A percentile compares a stretch with the other conserved stretches of the same genome.
Conservation (phyloP, 2,888 invertebrate genomes). For the Tribolium freemani region DNA sequence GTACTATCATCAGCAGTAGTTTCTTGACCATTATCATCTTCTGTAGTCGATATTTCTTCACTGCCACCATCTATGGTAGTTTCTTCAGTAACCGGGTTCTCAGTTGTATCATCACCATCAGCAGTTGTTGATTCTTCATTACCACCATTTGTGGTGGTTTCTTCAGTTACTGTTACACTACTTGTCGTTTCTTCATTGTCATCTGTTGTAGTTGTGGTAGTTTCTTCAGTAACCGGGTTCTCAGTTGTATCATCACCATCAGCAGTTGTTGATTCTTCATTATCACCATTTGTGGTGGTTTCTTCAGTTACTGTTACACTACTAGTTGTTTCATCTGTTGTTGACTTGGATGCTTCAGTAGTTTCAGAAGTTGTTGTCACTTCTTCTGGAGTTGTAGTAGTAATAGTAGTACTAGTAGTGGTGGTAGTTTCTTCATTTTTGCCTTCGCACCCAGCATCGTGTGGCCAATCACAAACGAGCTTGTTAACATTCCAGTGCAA, state of each 20-base stretch:
- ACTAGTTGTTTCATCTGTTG: neutral
- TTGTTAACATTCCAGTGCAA: constrained; percentile 49
- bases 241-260: neutral
- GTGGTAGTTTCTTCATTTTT: constrained; percentile 18
- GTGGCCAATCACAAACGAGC: constrained; percentile 52
- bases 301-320: neutral
- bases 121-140: too few relatives aligned
- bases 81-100: too few relatives aligned
- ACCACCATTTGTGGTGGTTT: neutral
- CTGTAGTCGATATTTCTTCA: too few relatives aligned
- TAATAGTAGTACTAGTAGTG: neutral
- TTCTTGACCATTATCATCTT: too few relatives aligned
- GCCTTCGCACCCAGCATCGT: constrained; percentile 45
- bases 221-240: too few relatives aligned
- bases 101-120: too few relatives aligned
- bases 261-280: neutral
- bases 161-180: neutral
- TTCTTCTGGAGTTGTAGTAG: neutral
- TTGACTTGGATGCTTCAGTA: neutral
- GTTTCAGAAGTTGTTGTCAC: neutral
- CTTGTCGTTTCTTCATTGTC: neutral
- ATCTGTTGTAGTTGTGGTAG: neutral
- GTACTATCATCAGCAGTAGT: too few relatives aligned
- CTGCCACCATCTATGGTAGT: too few relatives aligned
- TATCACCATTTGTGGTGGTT: neutral